These are phyloP conservation scores for Medauroidea extradentata DNA, from an alignment of 1,140 invertebrate genomes.

Conservation along the genomic window DNA sequence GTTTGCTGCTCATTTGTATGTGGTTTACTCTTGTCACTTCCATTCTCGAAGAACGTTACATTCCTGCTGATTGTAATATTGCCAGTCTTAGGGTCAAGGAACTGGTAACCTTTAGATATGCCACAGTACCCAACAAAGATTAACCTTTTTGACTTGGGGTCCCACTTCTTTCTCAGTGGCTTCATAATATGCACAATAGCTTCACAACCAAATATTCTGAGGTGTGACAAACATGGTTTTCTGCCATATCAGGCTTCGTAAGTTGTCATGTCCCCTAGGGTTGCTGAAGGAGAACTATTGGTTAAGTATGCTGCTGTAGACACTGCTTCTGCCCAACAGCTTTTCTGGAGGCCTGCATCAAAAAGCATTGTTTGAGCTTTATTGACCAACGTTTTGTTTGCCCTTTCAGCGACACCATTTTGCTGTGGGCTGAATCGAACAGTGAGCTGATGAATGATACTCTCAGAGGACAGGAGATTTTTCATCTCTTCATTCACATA, in stretches of 20 bases:
- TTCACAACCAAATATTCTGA: slow-evolving; percentile 4
- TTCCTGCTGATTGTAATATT: too few species aligned
- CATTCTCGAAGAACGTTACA: too few species aligned
- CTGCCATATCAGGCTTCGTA: slow-evolving; percentile 24
- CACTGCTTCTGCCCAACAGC: slow-evolving; percentile 39
- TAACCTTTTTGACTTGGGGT: slow-evolving; percentile 28
- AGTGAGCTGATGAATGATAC: too few species aligned
- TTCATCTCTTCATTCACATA: too few species aligned
- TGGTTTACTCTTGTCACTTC: too few species aligned
- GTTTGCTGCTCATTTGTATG: too few species aligned
- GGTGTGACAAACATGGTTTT: slow-evolving; percentile 22
- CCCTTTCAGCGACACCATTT: too few species aligned
- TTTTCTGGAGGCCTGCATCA: slow-evolving; percentile 29
- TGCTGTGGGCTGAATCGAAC: too few species aligned
- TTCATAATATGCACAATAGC: too few species aligned
- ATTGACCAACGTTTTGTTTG: slow-evolving; percentile 40
- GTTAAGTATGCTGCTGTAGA: slow-evolving; percentile 30
- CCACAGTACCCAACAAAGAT: slow-evolving; percentile 1
- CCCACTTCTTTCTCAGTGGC: not conserved
- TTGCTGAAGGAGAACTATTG: slow-evolving; percentile 32
- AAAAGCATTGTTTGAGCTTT: slow-evolving; percentile 36
- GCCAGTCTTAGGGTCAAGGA: too few species aligned
- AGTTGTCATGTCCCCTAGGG: slow-evolving; percentile 21
- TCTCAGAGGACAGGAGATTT: slow-evolving; percentile 19
- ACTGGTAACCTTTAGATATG: too few species aligned